These are phyloP conservation scores for Lepus americanus DNA, from an alignment of 2,113 vertebrate genomes.

Conservation along the genomic window DNA sequence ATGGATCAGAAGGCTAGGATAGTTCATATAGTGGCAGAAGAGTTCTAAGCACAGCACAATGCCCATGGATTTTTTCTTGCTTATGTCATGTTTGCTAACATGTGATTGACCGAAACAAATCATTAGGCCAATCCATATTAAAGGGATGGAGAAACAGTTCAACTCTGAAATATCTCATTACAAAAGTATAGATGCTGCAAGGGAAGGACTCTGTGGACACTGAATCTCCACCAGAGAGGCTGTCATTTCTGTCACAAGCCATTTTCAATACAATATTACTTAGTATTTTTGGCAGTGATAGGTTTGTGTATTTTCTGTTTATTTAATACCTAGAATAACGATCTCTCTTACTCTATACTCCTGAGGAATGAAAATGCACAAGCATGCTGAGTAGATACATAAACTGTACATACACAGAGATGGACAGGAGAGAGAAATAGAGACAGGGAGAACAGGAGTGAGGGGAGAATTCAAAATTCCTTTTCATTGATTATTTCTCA, in stretches of 20 bases:
- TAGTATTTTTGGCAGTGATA: background rate
- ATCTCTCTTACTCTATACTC: background rate
- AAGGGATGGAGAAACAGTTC: background rate
- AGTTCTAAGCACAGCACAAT: background rate
- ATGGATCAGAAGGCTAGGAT: background rate
- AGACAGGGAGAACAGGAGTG: too few relatives aligned
- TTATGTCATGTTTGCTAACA: background rate
- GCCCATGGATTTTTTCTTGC: background rate
- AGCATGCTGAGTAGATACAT: background rate
- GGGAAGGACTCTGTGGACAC: background rate
- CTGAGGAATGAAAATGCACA: background rate
- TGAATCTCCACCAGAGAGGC: background rate
- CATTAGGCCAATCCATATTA: background rate
- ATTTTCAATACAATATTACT: slow-evolving; percentile 3
- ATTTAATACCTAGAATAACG: background rate
- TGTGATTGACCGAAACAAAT: background rate
- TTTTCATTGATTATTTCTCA: background rate
- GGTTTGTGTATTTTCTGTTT: background rate
- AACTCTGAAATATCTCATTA: background rate
- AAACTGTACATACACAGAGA: background rate
- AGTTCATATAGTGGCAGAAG: background rate
- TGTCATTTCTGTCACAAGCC: slow-evolving; percentile 32
- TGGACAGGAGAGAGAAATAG: too few relatives aligned
- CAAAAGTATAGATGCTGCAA: background rate
- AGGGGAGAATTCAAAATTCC: background rate